phyloP scores from a whole-genome alignment of 1,140 invertebrate species.

The Drosophila tristis region DNA sequence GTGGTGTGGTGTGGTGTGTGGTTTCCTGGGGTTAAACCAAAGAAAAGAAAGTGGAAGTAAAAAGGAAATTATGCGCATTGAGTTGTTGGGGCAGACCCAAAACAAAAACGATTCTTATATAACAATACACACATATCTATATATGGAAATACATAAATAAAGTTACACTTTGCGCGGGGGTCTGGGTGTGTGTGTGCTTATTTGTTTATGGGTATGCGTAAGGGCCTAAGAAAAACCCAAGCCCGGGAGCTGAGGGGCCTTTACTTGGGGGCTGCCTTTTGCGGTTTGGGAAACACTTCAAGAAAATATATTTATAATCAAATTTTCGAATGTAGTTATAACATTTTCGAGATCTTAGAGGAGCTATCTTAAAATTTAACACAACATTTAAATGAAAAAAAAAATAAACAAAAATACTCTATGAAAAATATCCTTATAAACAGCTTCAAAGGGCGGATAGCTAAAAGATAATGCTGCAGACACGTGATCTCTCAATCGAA shows the following conservation, averaged over 20 bases:
- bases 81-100: conserved; percentile 28
- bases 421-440: too few relatives aligned
- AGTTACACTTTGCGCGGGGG: background rate
- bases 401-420: too few relatives aligned
- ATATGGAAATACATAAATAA: conserved; percentile 20
- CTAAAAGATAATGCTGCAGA: too few relatives aligned
- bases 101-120: conserved; percentile 23
- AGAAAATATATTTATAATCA: too few relatives aligned
- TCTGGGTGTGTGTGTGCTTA: conserved; percentile 9
- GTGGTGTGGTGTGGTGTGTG: conserved; percentile 3
- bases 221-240: conserved; percentile 15
- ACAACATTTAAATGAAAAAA: too few relatives aligned
- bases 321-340: conserved; percentile 2
- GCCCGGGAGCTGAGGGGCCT: background rate
- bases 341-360: conserved; percentile 20
- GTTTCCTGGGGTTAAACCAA: background rate
- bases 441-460: too few relatives aligned
- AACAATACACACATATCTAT: background rate
- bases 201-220: conserved; percentile 41
- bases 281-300: background rate
- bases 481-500: too few relatives aligned
- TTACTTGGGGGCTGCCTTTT: background rate
- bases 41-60: conserved; percentile 12
- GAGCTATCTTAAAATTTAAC: too few relatives aligned
- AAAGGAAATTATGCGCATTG: conserved; percentile 47